These are phyloP conservation scores for Zosterops hypoxanthus DNA, from an alignment of 2,113 vertebrate species.

Conservation along the genomic window DNA sequence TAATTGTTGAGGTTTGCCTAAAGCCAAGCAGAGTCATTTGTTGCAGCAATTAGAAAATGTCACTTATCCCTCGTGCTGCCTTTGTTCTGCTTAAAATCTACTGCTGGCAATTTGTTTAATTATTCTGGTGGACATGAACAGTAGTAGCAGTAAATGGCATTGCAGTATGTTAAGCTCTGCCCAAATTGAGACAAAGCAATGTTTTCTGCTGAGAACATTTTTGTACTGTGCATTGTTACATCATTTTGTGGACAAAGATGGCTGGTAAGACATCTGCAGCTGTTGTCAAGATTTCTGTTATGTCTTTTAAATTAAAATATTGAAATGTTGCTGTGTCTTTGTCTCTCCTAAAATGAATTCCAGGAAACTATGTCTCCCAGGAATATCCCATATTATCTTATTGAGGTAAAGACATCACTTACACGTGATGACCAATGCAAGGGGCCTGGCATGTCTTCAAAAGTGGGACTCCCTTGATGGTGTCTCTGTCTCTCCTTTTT, in stretches of 20 bases:
- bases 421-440: neutral
- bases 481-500: neutral
- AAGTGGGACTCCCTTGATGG: neutral
- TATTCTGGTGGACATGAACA: neutral
- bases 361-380: neutral
- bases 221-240: neutral
- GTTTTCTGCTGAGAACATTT: neutral
- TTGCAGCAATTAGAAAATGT: neutral
- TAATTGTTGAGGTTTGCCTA: neutral
- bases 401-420: neutral
- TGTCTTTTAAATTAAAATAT: conserved; percentile 54
- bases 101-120: neutral
- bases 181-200: neutral
- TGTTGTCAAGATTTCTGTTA: conserved; percentile 12
- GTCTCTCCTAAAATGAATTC: neutral
- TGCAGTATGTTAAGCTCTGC: neutral
- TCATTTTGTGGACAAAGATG: conserved; percentile 21
- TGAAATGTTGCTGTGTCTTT: neutral
- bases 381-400: neutral
- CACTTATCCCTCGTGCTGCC: neutral
- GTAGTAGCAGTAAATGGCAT: neutral
- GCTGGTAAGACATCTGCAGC: neutral
- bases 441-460: neutral
- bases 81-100: conserved; percentile 15
- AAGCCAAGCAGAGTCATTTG: neutral